These are phyloP conservation scores for Sandelia bainsii DNA, from an alignment of 2,797 vertebrate genomes.

Conservation along the genomic window DNA sequence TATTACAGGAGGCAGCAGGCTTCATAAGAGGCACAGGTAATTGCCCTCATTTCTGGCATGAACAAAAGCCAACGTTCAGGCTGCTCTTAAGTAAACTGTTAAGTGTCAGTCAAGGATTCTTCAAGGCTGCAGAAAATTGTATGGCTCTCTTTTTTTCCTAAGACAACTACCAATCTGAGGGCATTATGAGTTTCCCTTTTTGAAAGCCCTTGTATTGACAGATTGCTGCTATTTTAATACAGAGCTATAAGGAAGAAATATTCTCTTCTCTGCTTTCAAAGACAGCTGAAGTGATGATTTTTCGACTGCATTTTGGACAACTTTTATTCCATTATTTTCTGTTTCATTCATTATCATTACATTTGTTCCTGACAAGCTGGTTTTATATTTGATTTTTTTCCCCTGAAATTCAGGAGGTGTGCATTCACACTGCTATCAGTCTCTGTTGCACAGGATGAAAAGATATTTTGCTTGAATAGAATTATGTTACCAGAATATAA, in stretches of 20 bases:
- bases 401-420: neutral
- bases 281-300: neutral
- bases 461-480: neutral
- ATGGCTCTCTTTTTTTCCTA: constrained; percentile 48
- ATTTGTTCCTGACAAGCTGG: neutral
- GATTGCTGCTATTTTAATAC: constrained; percentile 26
- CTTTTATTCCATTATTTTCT: neutral
- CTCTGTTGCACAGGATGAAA: neutral
- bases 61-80: constrained; percentile 80
- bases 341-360: neutral
- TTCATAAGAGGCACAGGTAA: constrained; percentile 64
- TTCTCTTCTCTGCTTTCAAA: neutral
- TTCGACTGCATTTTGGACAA: neutral
- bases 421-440: neutral
- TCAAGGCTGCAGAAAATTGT: constrained; percentile 70
- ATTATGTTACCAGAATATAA: neutral
- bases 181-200: constrained; percentile 51
- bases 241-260: neutral
- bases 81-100: constrained; percentile 72
- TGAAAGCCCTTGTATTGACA: constrained; percentile 17
- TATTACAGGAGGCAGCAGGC: constrained; percentile 47
- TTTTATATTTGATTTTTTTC: neutral
- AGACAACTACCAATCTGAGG: constrained; percentile 61
- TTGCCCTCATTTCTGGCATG: constrained; percentile 68
- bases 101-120: constrained; percentile 77